Conservation (phyloP, 2,797 vertebrate genomes). For the Paedocypris micromegethes region DNA sequence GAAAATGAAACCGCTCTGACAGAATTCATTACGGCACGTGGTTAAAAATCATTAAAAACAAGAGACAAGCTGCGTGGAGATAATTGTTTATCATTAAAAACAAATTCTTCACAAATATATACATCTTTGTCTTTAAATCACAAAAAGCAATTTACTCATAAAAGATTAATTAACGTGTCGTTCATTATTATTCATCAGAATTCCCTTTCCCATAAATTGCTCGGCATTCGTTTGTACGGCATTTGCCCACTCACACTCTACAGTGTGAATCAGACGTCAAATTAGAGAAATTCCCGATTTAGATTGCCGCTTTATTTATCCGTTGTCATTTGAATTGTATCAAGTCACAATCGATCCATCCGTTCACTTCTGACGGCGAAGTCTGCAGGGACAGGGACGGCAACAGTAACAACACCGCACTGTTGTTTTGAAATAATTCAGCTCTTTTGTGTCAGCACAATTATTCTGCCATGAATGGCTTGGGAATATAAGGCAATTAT, state of each 20-base stretch:
- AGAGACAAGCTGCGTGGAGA: background rate
- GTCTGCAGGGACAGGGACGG: slow-evolving; percentile 24
- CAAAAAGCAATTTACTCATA: background rate
- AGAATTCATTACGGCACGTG: background rate
- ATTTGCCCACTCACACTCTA: background rate
- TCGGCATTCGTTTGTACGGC: background rate
- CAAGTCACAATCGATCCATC: slow-evolving; percentile 11
- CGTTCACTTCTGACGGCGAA: slow-evolving; percentile 10
- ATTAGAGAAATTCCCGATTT: background rate
- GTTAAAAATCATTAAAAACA: background rate
- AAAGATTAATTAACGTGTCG: background rate
- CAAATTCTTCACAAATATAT: background rate
- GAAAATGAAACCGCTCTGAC: background rate
- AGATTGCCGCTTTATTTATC: background rate
- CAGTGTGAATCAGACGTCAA: slow-evolving; percentile 2
- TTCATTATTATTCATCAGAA: slow-evolving; percentile 2
- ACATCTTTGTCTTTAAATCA: background rate
- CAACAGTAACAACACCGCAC: slow-evolving; percentile 5
- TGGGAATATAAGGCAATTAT: slow-evolving; percentile 46
- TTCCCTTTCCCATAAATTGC: background rate
- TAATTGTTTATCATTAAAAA: slow-evolving; percentile 13
- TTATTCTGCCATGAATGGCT: slow-evolving; percentile 53
- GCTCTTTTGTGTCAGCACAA: slow-evolving; percentile 46
- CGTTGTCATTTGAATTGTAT: background rate
- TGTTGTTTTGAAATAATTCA: slow-evolving; percentile 50